Conservation (phyloP, 2,113 vertebrate species). For the Ascaphus truei region DNA sequence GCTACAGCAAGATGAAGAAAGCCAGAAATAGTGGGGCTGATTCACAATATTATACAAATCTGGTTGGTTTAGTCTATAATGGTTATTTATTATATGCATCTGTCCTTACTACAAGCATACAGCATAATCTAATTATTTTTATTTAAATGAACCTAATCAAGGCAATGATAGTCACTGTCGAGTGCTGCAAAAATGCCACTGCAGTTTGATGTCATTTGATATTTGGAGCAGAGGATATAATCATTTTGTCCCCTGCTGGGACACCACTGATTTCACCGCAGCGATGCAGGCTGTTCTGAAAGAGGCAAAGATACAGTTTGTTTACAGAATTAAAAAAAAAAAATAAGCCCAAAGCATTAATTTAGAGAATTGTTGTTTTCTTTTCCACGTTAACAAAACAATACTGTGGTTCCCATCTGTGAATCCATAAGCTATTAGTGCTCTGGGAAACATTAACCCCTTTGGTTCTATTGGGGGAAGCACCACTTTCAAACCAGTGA, state of each 20-base stretch:
- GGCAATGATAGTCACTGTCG: background rate
- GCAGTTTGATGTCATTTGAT: slow-evolving; percentile 18
- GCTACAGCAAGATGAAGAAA: background rate
- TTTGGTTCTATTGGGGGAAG: too few species aligned
- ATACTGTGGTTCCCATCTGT: too few species aligned
- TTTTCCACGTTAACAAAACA: background rate
- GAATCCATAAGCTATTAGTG: too few species aligned
- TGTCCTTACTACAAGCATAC: slow-evolving; percentile 4
- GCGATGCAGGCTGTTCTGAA: slow-evolving; percentile 19
- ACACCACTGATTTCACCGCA: slow-evolving; percentile 11
- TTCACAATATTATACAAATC: slow-evolving; percentile 3
- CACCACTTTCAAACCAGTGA: too few species aligned
- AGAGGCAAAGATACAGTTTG: slow-evolving; percentile 29
- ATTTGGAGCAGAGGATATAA: slow-evolving; percentile 31
- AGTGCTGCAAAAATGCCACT: background rate
- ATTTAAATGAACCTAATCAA: slow-evolving; percentile 41
- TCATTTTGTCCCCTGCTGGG: slow-evolving; percentile 14
- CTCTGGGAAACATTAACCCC: too few species aligned
- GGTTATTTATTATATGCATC: slow-evolving; percentile 9
- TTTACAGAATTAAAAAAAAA: background rate
- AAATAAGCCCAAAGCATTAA: background rate
- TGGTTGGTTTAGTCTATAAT: slow-evolving; percentile 10
- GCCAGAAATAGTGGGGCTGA: slow-evolving; percentile 5
- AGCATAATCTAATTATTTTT: slow-evolving; percentile 17
- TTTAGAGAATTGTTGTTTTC: background rate